These are phyloP conservation scores for Vireo griseus DNA, from an alignment of 2,797 vertebrate genomes.

Conservation along the genomic window DNA sequence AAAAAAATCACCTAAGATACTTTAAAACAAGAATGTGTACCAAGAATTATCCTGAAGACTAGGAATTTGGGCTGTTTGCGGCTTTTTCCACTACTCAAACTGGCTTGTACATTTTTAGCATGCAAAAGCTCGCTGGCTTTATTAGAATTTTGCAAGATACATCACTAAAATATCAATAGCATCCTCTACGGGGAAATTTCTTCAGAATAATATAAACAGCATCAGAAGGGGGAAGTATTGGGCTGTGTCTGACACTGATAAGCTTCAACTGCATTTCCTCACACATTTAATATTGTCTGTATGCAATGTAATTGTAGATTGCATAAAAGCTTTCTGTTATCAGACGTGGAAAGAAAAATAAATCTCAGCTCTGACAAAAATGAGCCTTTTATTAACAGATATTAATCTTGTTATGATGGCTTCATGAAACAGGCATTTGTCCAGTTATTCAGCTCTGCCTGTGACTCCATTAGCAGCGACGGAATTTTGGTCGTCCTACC, in stretches of 20 bases:
- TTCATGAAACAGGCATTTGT: not conserved
- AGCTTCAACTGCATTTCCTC: not conserved
- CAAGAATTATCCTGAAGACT: not conserved
- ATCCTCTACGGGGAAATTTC: not conserved
- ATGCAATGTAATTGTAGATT: not conserved
- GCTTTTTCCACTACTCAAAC: not conserved
- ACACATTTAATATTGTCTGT: not conserved
- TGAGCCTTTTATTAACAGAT: not conserved
- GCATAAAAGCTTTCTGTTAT: not conserved
- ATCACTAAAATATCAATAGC: not conserved
- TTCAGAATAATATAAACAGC: not conserved
- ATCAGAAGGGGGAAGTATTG: not conserved
- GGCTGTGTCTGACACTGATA: not conserved
- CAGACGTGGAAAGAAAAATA: not conserved
- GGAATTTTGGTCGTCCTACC: not conserved
- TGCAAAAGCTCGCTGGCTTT: not conserved
- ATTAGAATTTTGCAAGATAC: not conserved
- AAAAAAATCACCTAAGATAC: not conserved
- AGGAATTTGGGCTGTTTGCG: not conserved
- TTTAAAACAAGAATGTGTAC: not conserved
- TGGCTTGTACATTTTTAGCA: not conserved
- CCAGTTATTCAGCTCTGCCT: not conserved
- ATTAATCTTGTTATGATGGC: not conserved
- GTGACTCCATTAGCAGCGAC: accelerated
- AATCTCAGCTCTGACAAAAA: not conserved